Evolutionary conservation across 2,888 invertebrate genomes (phyloP).

Genomic region (Acanthacorydalis orientalis): DNA sequence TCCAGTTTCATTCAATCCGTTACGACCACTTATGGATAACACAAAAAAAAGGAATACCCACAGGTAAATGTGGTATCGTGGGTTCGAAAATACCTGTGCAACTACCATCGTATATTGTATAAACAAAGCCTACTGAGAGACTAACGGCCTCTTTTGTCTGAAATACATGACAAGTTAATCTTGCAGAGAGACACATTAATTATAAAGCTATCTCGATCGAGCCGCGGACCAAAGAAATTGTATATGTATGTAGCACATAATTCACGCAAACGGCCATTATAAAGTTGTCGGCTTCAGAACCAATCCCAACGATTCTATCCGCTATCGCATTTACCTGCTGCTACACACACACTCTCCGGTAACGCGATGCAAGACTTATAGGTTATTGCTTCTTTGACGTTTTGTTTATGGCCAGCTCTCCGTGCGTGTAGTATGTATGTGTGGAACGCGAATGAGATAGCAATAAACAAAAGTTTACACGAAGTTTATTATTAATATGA

Average conservation of each 20-base stretch:
- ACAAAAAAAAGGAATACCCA: background rate
- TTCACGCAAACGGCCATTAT: conserved; percentile 14
- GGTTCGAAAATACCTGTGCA: background rate
- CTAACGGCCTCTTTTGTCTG: conserved; percentile 11
- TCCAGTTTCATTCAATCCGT: too few species aligned
- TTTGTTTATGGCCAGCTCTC: background rate
- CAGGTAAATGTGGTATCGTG: conserved; percentile 2
- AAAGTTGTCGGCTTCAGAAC: conserved; percentile 14
- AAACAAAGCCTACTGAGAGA: conserved; percentile 7
- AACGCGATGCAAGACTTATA: conserved; percentile 1
- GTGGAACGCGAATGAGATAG: too few species aligned
- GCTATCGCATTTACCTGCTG: conserved; percentile 4
- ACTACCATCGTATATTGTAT: conserved; percentile 3
- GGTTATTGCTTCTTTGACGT: conserved; percentile 1
- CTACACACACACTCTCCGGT: background rate
- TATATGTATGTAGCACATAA: conserved; percentile 7
- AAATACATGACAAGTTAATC: conserved; percentile 10
- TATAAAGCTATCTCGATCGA: conserved; percentile 5
- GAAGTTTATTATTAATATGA: too few species aligned
- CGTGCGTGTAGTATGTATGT: background rate
- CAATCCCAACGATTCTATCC: conserved; percentile 9
- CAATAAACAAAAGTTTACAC: too few species aligned
- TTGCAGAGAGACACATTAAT: conserved; percentile 5
- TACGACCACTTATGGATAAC: too few species aligned
- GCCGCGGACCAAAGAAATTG: conserved; percentile 2